Conservation (phyloP, 2,113 vertebrate species). For the Festucalex cinctus region DNA sequence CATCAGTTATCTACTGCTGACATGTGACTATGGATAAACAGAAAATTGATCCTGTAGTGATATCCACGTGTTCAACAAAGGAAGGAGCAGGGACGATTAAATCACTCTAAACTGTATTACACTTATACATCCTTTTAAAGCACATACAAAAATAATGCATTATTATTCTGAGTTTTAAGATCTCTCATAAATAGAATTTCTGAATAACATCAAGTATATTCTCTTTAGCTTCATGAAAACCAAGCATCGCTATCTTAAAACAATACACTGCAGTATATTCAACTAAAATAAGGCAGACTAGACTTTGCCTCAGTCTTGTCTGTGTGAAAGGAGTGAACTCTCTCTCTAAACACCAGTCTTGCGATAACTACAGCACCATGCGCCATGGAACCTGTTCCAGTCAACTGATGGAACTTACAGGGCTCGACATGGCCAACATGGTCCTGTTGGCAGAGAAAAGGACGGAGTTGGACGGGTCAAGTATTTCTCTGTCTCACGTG, state of each 20-base stretch:
- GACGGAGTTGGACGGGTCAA: neutral
- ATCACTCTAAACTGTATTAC: slow-evolving; percentile 5
- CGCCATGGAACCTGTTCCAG: neutral
- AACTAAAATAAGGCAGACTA: slow-evolving; percentile 29
- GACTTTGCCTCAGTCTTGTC: slow-evolving; percentile 13
- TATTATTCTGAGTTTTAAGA: slow-evolving; percentile 26
- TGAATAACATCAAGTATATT: slow-evolving; percentile 36
- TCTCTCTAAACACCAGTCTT: slow-evolving; percentile 29
- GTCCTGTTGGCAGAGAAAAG: neutral
- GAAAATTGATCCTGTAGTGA: slow-evolving; percentile 1
- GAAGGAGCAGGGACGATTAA: neutral
- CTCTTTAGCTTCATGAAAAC: slow-evolving; percentile 33
- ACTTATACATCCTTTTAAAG: slow-evolving; percentile 15
- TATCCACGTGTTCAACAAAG: neutral
- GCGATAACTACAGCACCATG: slow-evolving; percentile 31
- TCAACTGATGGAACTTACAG: neutral
- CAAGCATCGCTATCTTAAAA: slow-evolving; percentile 39
- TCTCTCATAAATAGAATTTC: slow-evolving; percentile 12
- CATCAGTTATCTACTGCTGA: neutral
- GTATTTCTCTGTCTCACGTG: neutral
- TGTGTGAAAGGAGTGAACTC: slow-evolving; percentile 35
- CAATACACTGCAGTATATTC: slow-evolving; percentile 33
- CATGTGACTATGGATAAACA: slow-evolving; percentile 12
- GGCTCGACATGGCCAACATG: neutral
- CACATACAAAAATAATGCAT: slow-evolving; percentile 34